Base-by-base conservation (phyloP, 1,140 invertebrate genomes). In the Lordiphosa stackelbergi region DNA sequence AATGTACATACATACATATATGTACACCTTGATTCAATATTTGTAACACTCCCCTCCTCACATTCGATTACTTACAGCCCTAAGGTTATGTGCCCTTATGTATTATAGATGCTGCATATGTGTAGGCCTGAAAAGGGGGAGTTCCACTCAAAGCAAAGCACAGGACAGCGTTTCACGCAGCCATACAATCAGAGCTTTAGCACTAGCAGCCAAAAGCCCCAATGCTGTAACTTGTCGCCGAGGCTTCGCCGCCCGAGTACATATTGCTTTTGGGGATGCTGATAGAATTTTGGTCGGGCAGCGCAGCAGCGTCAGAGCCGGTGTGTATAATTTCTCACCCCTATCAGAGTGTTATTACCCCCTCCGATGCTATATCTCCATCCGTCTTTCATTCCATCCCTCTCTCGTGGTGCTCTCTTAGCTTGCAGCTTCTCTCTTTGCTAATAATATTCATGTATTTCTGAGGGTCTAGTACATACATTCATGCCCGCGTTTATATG, bases 211-310 rank as follows among this genome's bases (percentile, higher is more conserved):
- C 56, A 62, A 52, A 56, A 53, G 38, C 72, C 72, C 57, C 59
- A 60, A 75, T 56, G 42, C 53, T 38, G 35, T 45, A 36, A 36
- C 37, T 42, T 31, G 51, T 53, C 34, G 35, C 34, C 36, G 11
- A 54, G 53, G 53, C 53, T 59, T 51, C 63, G 37, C 41, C 41
- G 72, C 75, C 77, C 40, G 69, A 72, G 62, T 75, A 85, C 79
- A 85, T 85, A 81, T 85, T 55, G 79, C 79, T 85, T 56, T 75
- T 85, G 79, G 79, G 79, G 79, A 81, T 81, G 77, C 77, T 77
- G 55, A 71, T 59, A 78, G 77, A 69, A 49, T 66, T 77, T 40
- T 41, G 10, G 24, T 46, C 65, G 41, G 59, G 69, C 72, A 57
- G 46, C 35, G 64, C 48, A 19, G 24, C 45, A 38, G 42, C 55